Conservation (phyloP, 2,797 vertebrate genomes). For the Xiphorhynchus erythropygius region DNA sequence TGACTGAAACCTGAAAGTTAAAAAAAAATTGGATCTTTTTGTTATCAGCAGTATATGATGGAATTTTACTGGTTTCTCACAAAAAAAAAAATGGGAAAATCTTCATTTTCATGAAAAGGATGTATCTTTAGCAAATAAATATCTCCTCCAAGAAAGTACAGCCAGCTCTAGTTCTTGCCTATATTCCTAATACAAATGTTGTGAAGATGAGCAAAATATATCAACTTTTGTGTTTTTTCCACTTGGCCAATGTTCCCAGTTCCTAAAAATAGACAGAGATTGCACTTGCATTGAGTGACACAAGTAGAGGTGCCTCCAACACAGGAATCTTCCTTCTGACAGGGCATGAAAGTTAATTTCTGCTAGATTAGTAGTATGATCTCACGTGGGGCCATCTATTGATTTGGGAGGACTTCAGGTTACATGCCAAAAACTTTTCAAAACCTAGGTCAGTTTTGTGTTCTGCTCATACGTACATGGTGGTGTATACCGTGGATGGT, state of each 20-base stretch:
- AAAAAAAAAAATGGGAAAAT: accelerated
- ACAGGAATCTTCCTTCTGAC: background rate
- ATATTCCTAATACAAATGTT: background rate
- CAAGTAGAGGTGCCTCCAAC: background rate
- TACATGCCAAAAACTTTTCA: background rate
- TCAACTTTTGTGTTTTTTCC: background rate
- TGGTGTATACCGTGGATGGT: constrained; percentile 77
- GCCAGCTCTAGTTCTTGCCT: background rate
- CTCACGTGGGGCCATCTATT: background rate
- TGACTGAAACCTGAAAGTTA: background rate
- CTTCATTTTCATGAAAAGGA: background rate
- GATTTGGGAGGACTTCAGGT: background rate
- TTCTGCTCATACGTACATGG: constrained; percentile 73
- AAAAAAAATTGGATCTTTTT: background rate
- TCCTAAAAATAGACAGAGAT: accelerated
- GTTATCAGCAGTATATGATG: background rate
- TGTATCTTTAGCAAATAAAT: background rate
- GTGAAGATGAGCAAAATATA: background rate
- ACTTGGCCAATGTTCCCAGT: background rate
- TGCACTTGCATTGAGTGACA: accelerated
- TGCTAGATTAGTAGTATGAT: background rate
- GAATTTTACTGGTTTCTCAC: background rate
- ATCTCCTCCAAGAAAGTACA: background rate
- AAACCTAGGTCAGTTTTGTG: background rate
- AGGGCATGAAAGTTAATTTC: background rate